Evolutionary conservation across 1,140 invertebrate species (phyloP), one percentile per base, ranked within the genome.

Genomic region (Drosophila equinoxialis): DNA sequence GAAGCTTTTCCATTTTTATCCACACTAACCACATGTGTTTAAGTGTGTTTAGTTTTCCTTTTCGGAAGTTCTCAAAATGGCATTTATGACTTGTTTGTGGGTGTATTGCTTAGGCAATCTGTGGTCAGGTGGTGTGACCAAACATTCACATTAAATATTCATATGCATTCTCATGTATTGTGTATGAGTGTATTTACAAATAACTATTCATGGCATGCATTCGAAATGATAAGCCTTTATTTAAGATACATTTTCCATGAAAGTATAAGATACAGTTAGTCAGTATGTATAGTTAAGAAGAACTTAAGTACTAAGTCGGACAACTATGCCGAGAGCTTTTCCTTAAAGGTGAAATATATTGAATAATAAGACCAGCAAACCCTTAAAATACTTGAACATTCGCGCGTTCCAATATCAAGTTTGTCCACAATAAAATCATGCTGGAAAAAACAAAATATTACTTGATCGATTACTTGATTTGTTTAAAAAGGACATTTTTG

Each of bases 1-100:
- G 83, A 68, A 66, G 83, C 84, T 86, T 77, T 59, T 83, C 79
- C 76, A 86, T 86, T 86, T 86, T 87, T 86, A 7, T 17, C 83
- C 65, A 73, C 71, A 76, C 71, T 70, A 58, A 54, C 58, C 35
- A 54, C 20, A 33, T 42, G 30, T 33, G 13, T 39, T 7, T 17
- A n/a, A n/a, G 41, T 54, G 54, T 75, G 73, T 61, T 82, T 86
- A 87, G 83, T 79, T 87, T 82, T 86, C 79, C 69, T 70, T 71
- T 51, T 69, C 82, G 82, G 82, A 87, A 87, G 82, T 87, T 87
- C 82, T 87, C 87, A 86, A 87, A 86, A 82, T 65, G 69, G 79
- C 83, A 86, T 86, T 86, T 76, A 86, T 86, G 82, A 87, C 83
- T 87, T 86, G 83, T 51, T 20, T 51, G 45, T 51, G 42, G n/a